Conservation (phyloP, 1,140 invertebrate genomes). For the Anagrus nilaparvatae region DNA sequence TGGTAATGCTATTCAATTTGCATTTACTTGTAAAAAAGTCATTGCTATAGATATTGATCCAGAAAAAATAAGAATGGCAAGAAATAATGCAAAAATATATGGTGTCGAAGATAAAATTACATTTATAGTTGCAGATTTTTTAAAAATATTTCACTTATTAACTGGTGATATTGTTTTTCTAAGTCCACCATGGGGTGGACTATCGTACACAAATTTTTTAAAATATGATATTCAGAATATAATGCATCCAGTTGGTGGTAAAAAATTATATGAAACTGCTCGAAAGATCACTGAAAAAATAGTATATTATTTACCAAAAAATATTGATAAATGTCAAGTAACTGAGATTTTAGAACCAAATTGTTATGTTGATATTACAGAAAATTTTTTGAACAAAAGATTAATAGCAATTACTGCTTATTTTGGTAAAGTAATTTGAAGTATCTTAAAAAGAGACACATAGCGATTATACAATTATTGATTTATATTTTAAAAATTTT, state of each 20-base stretch:
- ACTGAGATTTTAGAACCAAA: conserved; percentile 53
- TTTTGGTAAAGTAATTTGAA: conserved; percentile 68
- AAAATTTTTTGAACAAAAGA: conserved; percentile 81
- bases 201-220: conserved; percentile 51
- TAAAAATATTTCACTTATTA: conserved; percentile 55
- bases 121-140: conserved; percentile 87
- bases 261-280: conserved; percentile 51
- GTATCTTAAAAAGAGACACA: no score
- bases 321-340: conserved; percentile 73
- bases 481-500: no score
- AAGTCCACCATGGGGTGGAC: conserved; percentile 96
- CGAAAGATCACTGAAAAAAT: conserved; percentile 65
- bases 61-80: conserved; percentile 73
- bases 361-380: conserved; percentile 81
- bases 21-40: conserved; percentile 68
- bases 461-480: no score
- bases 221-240: conserved; percentile 72
- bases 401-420: conserved; percentile 91
- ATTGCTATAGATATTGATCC: conserved; percentile 86
- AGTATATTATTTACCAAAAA: conserved; percentile 82
- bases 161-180: conserved; percentile 81
- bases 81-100: conserved; percentile 83
- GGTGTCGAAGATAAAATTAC: conserved; percentile 82
- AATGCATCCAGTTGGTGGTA: conserved; percentile 57
- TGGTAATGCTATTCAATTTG: conserved; percentile 96